Percentiles rank a stretch among this genome's conserved stretches.
phyloP scores from a whole-genome alignment of 1,140 invertebrate species.

The Drosophila truncata region DNA sequence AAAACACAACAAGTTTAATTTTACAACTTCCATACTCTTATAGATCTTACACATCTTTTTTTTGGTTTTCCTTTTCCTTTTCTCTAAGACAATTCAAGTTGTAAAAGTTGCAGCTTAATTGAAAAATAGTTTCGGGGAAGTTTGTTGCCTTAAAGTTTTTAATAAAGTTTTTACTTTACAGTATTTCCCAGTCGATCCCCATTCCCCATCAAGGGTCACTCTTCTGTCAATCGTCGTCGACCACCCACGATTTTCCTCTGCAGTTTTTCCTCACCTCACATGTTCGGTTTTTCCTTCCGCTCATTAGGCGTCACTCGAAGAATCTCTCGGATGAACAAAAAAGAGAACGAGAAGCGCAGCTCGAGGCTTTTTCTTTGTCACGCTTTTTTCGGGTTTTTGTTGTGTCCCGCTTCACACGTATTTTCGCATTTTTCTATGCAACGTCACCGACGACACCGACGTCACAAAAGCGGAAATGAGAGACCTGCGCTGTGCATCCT shows the following conservation, averaged over 20 bases:
- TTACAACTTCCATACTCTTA: no score
- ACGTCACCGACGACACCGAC: conserved; percentile 73
- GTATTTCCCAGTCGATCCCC: conserved; percentile 4
- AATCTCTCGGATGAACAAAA: conserved; percentile 27
- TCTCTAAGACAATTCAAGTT: not conserved
- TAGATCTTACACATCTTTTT: not conserved
- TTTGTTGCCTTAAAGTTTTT: conserved; percentile 2
- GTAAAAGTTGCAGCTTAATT: conserved; percentile 4
- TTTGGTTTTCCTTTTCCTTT: not conserved
- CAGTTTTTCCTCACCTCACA: conserved; percentile 7
- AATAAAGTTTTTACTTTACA: not conserved
- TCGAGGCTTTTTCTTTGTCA: conserved; percentile 32
- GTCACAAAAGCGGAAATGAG: conserved; percentile 49
- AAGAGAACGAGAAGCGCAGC: conserved; percentile 19
- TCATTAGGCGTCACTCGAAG: conserved; percentile 67
- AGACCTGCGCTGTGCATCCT: conserved; percentile 56
- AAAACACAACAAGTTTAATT: not conserved
- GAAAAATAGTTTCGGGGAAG: not conserved
- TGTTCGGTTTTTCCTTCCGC: conserved; percentile 68
- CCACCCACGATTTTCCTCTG: conserved; percentile 8
- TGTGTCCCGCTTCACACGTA: conserved; percentile 56
- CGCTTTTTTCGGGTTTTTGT: conserved; percentile 27
- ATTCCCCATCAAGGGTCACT: not conserved
- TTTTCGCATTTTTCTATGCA: conserved; percentile 75
- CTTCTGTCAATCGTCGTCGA: conserved; percentile 26